Conservation (phyloP, 2,113 vertebrate genomes). For the Cephalopholis sonnerati region DNA sequence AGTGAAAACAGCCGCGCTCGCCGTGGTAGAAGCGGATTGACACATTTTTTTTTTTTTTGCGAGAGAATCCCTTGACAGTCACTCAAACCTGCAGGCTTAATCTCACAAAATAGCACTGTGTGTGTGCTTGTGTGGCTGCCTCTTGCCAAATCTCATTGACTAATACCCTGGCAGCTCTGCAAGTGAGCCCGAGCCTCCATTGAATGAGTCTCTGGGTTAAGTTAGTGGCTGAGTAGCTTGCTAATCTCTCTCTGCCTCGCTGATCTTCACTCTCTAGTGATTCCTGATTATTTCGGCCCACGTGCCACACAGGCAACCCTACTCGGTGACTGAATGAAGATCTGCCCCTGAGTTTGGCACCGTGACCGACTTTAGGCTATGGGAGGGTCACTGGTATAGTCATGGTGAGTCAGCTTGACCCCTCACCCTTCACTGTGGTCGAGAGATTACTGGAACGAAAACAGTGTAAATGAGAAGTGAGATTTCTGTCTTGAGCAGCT, state of each 20-base stretch:
- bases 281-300: slow-evolving; percentile 64
- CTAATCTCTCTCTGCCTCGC: slow-evolving; percentile 66
- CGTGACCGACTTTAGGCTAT: background rate
- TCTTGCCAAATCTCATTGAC: slow-evolving; percentile 63
- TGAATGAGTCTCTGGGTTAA: slow-evolving; percentile 58
- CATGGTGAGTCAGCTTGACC: slow-evolving; percentile 18
- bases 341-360: slow-evolving; percentile 27
- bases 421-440: background rate
- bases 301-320: slow-evolving; percentile 27
- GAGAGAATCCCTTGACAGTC: slow-evolving; percentile 67
- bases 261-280: slow-evolving; percentile 69
- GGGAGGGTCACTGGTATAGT: slow-evolving; percentile 13
- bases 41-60: slow-evolving; percentile 57
- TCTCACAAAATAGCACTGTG: slow-evolving; percentile 52
- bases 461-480: slow-evolving; percentile 6
- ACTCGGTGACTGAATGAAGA: background rate
- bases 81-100: slow-evolving; percentile 69
- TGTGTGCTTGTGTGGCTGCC: slow-evolving; percentile 21
- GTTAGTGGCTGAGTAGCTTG: slow-evolving; percentile 62
- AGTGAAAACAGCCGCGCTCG: slow-evolving; percentile 18
- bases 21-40: slow-evolving; percentile 54
- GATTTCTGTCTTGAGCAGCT: slow-evolving; percentile 31
- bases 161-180: slow-evolving; percentile 65
- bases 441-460: slow-evolving; percentile 7
- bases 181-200: slow-evolving; percentile 48